Conservation (phyloP, 2,888 invertebrate genomes). For the Dryococelus australis region DNA sequence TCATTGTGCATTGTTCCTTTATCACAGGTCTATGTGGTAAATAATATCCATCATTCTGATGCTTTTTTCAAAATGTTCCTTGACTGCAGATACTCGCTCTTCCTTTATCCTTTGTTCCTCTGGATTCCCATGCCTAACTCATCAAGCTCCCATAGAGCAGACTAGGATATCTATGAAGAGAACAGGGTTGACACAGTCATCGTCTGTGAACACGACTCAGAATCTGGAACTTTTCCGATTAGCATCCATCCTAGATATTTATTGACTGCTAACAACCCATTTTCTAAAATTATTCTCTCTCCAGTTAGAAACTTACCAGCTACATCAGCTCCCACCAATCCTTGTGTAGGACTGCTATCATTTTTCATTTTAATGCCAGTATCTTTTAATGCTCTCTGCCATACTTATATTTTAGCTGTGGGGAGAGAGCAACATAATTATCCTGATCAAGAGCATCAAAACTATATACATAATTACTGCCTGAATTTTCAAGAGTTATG, state of each 20-base stretch:
- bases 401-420: neutral
- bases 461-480: neutral
- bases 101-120: neutral
- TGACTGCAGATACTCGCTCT: neutral
- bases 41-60: constrained; percentile 36
- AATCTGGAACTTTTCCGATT: neutral
- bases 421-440: neutral
- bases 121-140: neutral
- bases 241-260: neutral
- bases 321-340: no score
- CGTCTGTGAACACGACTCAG: neutral
- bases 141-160: constrained; percentile 7
- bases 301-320: no score
- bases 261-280: neutral
- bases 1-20: constrained; percentile 39
- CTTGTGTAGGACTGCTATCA: no score
- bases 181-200: no score
- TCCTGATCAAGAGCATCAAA: neutral
- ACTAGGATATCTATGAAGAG: neutral
- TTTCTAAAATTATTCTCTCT: neutral
- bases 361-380: no score
- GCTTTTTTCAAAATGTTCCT: neutral
- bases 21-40: constrained; percentile 49
- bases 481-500: no score
- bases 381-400: neutral